Conservation (phyloP, 2,113 vertebrate genomes). For the Centrocercus urophasianus region DNA sequence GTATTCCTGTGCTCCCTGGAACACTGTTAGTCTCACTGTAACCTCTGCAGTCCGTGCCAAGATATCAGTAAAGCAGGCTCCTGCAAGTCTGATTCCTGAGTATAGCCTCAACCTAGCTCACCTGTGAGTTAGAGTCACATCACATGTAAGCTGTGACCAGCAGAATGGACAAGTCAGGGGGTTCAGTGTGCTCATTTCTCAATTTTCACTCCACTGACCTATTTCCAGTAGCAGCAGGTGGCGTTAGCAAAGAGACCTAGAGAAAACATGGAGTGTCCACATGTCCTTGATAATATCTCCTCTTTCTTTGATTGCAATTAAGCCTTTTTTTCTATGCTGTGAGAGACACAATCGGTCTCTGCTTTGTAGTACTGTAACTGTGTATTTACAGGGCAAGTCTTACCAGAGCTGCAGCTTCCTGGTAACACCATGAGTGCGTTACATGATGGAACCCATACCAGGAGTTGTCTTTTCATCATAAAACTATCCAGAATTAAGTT, state of each 20-base stretch:
- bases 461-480: background rate
- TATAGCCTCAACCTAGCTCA: background rate
- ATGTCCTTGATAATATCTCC: background rate
- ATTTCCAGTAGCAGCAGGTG: background rate
- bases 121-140: fast-evolving
- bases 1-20: background rate
- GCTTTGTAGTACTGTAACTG: background rate
- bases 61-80: background rate
- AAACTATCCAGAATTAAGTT: background rate
- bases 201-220: background rate
- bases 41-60: background rate
- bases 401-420: background rate
- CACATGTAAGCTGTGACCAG: background rate
- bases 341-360: background rate
- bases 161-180: background rate
- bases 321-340: background rate
- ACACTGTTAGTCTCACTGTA: background rate
- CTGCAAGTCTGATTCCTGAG: background rate
- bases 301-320: background rate
- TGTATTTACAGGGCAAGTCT: background rate
- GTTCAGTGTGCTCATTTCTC: background rate
- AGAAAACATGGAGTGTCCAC: background rate
- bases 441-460: background rate
- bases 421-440: fast-evolving
- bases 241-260: background rate